phyloP scores from a whole-genome alignment of 2,888 invertebrate genomes.

The Sinohyriopsis cumingii region DNA sequence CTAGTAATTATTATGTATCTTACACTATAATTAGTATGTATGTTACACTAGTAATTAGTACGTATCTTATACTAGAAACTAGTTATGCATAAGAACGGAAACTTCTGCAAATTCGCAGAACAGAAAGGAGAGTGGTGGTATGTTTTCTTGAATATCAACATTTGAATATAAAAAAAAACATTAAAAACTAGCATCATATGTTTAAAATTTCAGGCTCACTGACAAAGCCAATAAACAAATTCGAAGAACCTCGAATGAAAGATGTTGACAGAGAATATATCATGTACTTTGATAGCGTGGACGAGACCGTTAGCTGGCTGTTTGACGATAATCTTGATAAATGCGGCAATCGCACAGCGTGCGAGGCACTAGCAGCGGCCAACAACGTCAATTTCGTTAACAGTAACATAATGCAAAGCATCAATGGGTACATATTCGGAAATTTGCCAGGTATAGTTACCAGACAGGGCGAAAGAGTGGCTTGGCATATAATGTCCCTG shows the following conservation, averaged over 20 bases:
- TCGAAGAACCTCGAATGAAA: slow-evolving; percentile 4
- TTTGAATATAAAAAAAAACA: no score
- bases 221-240: neutral
- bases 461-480: slow-evolving; percentile 36
- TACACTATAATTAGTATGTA: no score
- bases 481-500: slow-evolving; percentile 28
- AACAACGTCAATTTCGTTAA: slow-evolving; percentile 3
- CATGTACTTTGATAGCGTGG: slow-evolving; percentile 37
- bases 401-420: slow-evolving; percentile 22
- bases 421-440: slow-evolving; percentile 45
- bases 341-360: slow-evolving; percentile 31
- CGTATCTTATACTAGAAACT: no score
- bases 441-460: slow-evolving; percentile 36
- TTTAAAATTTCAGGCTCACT: no score
- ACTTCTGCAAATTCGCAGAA: no score
- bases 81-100: no score
- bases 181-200: no score
- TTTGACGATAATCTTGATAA: slow-evolving; percentile 29
- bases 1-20: no score
- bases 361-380: slow-evolving; percentile 9
- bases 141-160: no score
- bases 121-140: no score
- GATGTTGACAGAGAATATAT: slow-evolving; percentile 45
- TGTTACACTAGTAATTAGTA: no score
- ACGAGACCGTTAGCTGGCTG: slow-evolving; percentile 44